Evolutionary conservation across 2,113 vertebrate genomes (phyloP).

Genomic region (Bambusicola thoracicus): DNA sequence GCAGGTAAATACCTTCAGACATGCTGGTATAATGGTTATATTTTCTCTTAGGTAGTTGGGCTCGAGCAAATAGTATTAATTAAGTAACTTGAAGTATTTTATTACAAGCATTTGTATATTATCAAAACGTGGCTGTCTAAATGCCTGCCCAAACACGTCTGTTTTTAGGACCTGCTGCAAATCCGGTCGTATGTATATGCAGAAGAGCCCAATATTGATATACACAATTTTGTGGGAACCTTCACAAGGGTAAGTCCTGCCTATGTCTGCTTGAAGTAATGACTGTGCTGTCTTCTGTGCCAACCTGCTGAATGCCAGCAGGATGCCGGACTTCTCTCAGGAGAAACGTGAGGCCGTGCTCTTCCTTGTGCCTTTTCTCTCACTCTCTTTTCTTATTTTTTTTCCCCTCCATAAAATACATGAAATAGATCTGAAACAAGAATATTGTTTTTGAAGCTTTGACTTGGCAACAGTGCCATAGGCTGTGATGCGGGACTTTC

Average conservation of each 20-base stretch:
- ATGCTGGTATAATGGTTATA: neutral
- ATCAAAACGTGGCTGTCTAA: neutral
- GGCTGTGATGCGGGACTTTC: neutral
- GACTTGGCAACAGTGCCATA: neutral
- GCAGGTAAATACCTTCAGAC: neutral
- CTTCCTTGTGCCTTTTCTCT: neutral
- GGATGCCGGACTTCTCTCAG: neutral
- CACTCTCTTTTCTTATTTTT: too few species aligned
- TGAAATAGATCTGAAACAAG: neutral
- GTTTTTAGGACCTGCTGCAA: conserved; percentile 90
- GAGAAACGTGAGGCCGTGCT: neutral
- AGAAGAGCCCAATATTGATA: conserved; percentile 96
- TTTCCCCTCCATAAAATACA: neutral
- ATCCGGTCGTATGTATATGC: conserved; percentile 92
- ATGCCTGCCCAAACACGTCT: neutral
- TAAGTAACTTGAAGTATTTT: neutral
- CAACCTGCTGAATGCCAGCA: neutral
- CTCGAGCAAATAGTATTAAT: neutral
- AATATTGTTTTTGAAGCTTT: neutral
- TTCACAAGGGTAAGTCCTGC: conserved; percentile 91
- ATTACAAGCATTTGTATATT: neutral
- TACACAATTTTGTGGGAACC: conserved; percentile 96
- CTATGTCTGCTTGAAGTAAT: neutral
- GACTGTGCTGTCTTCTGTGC: neutral
- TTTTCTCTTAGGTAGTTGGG: neutral